Conservation (phyloP, 64 coral and sea anemone genomes). For the Actinia tenebrosa region DNA sequence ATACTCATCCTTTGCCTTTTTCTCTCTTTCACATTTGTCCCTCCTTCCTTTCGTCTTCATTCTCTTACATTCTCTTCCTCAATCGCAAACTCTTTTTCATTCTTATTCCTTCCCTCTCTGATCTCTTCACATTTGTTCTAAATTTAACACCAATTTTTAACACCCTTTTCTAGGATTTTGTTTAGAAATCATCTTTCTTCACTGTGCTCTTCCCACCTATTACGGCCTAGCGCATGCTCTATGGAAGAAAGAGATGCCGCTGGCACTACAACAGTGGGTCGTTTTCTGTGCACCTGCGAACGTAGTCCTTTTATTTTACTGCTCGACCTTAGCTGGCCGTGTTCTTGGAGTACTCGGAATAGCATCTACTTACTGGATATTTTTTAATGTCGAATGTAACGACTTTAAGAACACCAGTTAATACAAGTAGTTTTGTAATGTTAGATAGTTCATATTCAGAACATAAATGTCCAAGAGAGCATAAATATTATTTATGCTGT, state of each 20-base stretch:
- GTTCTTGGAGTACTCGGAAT: conserved; percentile 70
- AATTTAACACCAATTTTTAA: background rate
- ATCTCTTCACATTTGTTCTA: no score
- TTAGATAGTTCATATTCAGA: background rate
- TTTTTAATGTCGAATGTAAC: conserved; percentile 58
- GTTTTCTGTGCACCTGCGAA: conserved; percentile 70
- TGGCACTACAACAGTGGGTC: conserved; percentile 49
- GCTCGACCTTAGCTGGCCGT: conserved; percentile 64
- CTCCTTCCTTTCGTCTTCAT: no score
- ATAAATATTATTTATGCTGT: no score
- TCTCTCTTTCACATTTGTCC: background rate
- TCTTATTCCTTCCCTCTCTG: no score
- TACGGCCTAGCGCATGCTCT: conserved; percentile 35
- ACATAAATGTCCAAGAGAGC: no score
- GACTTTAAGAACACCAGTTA: background rate
- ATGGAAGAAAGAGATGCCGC: conserved; percentile 63
- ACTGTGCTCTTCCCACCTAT: conserved; percentile 53
- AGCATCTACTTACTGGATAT: conserved; percentile 59
- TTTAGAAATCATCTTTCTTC: conserved; percentile 55
- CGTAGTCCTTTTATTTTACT: conserved; percentile 73
- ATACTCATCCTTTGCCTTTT: no score
- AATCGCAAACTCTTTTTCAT: no score
- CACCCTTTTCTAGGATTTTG: conserved; percentile 35
- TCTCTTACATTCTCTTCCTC: no score
- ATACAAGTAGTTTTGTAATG: background rate